Evolutionary conservation across 2,888 invertebrate genomes (phyloP).

Genomic region (Panopea generosa): DNA sequence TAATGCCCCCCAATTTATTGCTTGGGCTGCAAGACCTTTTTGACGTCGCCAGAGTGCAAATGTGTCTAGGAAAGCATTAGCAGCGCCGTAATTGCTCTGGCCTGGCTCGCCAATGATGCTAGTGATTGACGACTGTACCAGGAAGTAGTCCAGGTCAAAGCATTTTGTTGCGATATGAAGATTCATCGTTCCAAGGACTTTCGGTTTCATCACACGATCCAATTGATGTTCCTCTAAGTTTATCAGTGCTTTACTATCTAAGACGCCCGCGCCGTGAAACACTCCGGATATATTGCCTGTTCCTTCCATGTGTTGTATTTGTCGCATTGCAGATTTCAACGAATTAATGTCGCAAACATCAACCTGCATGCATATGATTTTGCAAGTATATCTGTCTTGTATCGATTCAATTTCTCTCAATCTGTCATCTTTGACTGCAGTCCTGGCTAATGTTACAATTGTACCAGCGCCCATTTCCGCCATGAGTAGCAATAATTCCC

Average conservation of each 20-base stretch:
- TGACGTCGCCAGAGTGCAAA: conserved; percentile 61
- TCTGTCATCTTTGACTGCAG: conserved; percentile 31
- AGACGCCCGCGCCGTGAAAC: conserved; percentile 64
- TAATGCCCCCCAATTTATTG: too few species aligned
- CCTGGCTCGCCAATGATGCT: conserved; percentile 68
- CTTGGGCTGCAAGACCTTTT: conserved; percentile 23
- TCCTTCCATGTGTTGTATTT: conserved; percentile 25
- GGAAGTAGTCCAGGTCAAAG: conserved; percentile 64
- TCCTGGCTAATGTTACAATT: conserved; percentile 58
- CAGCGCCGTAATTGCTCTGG: conserved; percentile 71
- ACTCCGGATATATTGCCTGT: conserved; percentile 53
- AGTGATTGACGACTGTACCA: conserved; percentile 69
- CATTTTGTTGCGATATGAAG: conserved; percentile 59
- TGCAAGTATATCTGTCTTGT: conserved; percentile 24
- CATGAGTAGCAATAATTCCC: conserved; percentile 61
- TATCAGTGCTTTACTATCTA: conserved; percentile 34
- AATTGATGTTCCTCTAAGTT: conserved; percentile 44
- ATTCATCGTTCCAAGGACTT: conserved; percentile 67
- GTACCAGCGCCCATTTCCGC: conserved; percentile 64
- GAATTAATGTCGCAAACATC: conserved; percentile 59
- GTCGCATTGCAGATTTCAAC: conserved; percentile 45
- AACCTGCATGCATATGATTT: conserved; percentile 49
- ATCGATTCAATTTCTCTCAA: conserved; percentile 39
- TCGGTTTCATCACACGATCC: conserved; percentile 36
- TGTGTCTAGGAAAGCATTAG: conserved; percentile 68